Conservation (phyloP, 2,797 vertebrate species). For the Melanotaenia nigrans region DNA sequence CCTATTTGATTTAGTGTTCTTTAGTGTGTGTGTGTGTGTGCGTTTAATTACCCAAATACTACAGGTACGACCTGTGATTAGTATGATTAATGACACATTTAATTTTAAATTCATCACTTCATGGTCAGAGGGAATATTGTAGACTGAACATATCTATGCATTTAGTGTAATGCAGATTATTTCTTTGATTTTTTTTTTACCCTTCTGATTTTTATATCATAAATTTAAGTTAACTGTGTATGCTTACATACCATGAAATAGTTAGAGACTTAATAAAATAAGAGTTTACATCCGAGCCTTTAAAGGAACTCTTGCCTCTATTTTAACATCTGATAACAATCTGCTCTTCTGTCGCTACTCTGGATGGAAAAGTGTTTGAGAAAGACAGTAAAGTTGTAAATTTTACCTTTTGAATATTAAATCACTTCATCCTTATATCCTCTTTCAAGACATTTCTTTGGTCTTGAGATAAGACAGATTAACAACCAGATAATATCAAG, state of each 20-base stretch:
- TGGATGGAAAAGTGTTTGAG: not conserved
- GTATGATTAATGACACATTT: not conserved
- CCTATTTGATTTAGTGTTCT: not conserved
- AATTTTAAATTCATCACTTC: slow-evolving; percentile 1
- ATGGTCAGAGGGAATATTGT: not conserved
- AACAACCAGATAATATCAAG: no score
- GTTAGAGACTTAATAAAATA: not conserved
- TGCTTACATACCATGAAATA: no score
- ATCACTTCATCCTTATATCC: not conserved
- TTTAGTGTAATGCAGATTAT: not conserved
- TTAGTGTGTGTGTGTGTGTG: not conserved
- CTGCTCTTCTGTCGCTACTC: not conserved
- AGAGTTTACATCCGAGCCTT: not conserved
- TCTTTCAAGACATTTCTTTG: not conserved
- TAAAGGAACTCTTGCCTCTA: not conserved
- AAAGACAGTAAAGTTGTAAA: not conserved
- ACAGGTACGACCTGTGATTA: not conserved
- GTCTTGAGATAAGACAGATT: no score
- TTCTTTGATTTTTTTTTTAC: not conserved
- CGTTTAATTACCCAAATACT: not conserved
- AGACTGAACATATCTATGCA: no score
- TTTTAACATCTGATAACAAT: not conserved
- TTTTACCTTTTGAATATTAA: slow-evolving; percentile 8
- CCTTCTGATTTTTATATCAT: not conserved
- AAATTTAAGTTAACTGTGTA: not conserved